Conservation (phyloP, 2,888 invertebrate genomes). For the Ethmia dodecea region DNA sequence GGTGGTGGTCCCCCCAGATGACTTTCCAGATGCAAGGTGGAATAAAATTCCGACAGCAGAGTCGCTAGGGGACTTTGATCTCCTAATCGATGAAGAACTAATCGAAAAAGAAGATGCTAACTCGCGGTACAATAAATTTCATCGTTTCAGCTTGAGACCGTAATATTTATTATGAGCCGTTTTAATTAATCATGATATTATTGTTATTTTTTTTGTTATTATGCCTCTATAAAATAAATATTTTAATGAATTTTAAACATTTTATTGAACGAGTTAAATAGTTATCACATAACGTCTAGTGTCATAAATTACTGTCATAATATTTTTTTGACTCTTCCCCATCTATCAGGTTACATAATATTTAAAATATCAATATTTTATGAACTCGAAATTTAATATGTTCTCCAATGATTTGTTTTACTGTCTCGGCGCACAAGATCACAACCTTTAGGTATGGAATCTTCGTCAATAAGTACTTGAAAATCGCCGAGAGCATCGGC, state of each 20-base stretch:
- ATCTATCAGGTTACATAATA: neutral
- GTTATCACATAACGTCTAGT: too few species aligned
- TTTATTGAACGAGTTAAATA: neutral
- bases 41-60: conserved; percentile 87
- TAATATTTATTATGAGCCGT: too few species aligned
- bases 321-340: too few species aligned
- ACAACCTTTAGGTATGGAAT: conserved; percentile 76
- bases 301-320: too few species aligned
- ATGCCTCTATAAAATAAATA: neutral
- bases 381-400: neutral
- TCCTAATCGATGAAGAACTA: conserved; percentile 91
- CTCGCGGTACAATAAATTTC: conserved; percentile 38
- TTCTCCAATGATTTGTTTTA: conserved; percentile 32
- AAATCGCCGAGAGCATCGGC: conserved; percentile 87
- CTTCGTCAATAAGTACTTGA: conserved; percentile 80
- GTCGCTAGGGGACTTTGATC: conserved; percentile 88
- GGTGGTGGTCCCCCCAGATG: conserved; percentile 92
- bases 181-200: too few species aligned
- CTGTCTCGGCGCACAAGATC: too few species aligned
- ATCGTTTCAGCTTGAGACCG: conserved; percentile 28
- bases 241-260: neutral
- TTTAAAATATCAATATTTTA: neutral
- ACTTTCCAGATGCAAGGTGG: conserved; percentile 93
- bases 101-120: conserved; percentile 80
- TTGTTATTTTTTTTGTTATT: neutral